Percentiles rank a stretch among this genome's conserved stretches.
These are phyloP conservation scores for Propithecus coquereli DNA, from an alignment of 2,113 vertebrate genomes.

Conservation along the genomic window DNA sequence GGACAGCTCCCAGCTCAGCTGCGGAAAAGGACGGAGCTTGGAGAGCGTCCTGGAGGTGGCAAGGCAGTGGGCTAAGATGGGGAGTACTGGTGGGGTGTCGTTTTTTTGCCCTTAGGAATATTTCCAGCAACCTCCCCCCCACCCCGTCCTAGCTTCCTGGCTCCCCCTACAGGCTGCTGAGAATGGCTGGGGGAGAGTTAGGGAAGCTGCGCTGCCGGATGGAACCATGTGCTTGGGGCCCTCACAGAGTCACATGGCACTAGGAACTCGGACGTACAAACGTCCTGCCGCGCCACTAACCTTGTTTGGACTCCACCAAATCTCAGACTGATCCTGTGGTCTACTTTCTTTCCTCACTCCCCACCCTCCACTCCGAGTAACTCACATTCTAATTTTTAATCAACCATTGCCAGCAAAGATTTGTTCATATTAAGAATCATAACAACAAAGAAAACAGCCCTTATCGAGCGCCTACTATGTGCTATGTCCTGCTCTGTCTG, in stretches of 20 bases:
- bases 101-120: conserved; percentile 65
- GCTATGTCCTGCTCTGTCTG: neutral
- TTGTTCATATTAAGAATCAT: conserved; percentile 30
- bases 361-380: neutral
- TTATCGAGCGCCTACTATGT: neutral
- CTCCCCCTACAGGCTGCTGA: conserved; percentile 70
- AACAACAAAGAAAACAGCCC: neutral
- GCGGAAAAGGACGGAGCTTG: neutral
- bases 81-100: conserved; percentile 55
- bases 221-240: conserved; percentile 64
- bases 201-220: conserved; percentile 27
- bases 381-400: conserved; percentile 38
- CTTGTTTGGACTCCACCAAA: conserved; percentile 56
- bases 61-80: neutral
- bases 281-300: conserved; percentile 43
- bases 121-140: conserved; percentile 56
- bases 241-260: conserved; percentile 53
- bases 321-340: neutral
- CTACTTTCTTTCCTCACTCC: conserved; percentile 31
- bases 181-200: conserved; percentile 50
- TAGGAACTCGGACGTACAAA: conserved; percentile 51
- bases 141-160: conserved; percentile 52
- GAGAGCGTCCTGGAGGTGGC: neutral
- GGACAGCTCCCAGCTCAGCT: conserved; percentile 62
- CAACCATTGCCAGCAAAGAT: neutral